These are phyloP conservation scores for Eublepharis macularius DNA, from an alignment of 2,113 vertebrate genomes.

Conservation along the genomic window DNA sequence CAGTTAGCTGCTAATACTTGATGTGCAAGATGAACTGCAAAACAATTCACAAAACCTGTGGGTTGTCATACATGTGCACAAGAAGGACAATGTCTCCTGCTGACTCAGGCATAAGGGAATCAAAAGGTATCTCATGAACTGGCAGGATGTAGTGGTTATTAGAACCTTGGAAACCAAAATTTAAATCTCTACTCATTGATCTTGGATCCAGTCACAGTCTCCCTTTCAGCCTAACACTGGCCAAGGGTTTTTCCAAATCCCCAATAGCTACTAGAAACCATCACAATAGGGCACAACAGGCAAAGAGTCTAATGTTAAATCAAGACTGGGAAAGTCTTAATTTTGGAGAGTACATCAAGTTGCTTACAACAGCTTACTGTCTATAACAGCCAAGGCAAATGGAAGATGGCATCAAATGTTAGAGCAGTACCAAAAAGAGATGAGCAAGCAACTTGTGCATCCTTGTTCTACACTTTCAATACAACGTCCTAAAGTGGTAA, in stretches of 20 bases:
- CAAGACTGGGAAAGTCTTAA: background rate
- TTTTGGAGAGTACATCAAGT: background rate
- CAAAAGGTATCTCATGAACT: no score
- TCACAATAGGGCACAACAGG: background rate
- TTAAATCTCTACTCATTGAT: no score
- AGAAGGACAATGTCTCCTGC: background rate
- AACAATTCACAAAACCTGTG: background rate
- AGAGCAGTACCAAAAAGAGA: background rate
- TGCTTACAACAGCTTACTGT: background rate
- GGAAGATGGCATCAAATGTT: background rate
- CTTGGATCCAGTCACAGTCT: no score
- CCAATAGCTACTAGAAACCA: background rate
- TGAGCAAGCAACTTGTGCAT: background rate
- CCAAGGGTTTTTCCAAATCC: background rate
- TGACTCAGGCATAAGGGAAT: background rate
- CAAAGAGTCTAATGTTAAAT: background rate
- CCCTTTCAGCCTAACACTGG: background rate
- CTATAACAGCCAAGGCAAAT: background rate
- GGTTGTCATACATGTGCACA: background rate
- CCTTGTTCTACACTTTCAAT: background rate
- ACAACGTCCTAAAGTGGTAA: background rate
- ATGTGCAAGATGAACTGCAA: background rate
- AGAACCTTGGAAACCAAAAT: no score
- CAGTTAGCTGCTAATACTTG: background rate
- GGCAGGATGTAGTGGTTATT: no score